phyloP scores from a whole-genome alignment of 2,888 invertebrate species.

The Spisula subtruncata region DNA sequence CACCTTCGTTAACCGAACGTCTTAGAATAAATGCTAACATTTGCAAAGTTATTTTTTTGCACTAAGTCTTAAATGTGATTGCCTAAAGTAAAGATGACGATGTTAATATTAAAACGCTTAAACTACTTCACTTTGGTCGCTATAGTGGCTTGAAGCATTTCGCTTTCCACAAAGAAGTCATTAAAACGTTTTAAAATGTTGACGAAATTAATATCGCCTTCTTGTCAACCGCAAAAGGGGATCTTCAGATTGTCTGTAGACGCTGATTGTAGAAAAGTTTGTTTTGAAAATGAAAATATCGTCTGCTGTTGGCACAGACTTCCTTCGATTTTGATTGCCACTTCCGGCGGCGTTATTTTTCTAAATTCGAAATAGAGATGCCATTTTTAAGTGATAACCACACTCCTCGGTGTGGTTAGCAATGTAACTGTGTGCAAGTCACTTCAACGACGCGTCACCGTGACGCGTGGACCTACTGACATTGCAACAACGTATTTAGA shows the following conservation, averaged over 20 bases:
- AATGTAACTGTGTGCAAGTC: too few species aligned
- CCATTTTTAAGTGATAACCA: too few species aligned
- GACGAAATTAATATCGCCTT: not conserved
- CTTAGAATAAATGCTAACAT: not conserved
- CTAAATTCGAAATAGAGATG: not conserved
- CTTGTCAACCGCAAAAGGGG: constrained; percentile 22
- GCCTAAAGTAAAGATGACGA: not conserved
- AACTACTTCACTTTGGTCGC: not conserved
- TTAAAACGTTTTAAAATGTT: not conserved
- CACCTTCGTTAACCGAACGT: not conserved
- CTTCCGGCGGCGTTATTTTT: constrained; percentile 10
- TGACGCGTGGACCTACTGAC: too few species aligned
- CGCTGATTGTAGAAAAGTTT: not conserved
- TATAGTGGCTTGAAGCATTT: constrained; percentile 6
- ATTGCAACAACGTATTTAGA: too few species aligned
- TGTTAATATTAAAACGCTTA: not conserved
- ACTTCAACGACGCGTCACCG: too few species aligned
- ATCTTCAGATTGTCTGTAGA: not conserved
- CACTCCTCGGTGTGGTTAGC: too few species aligned
- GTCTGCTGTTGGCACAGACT: constrained; percentile 17
- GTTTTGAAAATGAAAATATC: not conserved
- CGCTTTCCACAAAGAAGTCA: not conserved
- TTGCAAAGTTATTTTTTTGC: not conserved
- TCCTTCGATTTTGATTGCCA: not conserved
- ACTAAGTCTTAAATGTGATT: not conserved